These are phyloP conservation scores for Drosophila equinoxialis DNA, from an alignment of 1,140 invertebrate genomes.

Conservation along the genomic window DNA sequence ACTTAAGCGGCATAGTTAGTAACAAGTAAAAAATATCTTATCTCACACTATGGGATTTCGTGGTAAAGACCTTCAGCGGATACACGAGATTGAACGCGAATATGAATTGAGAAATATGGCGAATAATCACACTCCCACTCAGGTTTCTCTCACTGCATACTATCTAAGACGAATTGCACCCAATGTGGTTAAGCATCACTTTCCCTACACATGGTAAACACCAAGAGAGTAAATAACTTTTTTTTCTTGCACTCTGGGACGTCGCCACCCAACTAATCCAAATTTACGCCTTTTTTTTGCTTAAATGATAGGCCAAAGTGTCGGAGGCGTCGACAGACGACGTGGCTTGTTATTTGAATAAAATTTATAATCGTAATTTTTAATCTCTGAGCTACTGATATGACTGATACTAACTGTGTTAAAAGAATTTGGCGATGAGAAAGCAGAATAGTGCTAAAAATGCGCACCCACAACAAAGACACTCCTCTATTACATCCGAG, in stretches of 20 bases:
- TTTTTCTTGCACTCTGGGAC: neutral
- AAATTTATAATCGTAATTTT: slow-evolving; percentile 27
- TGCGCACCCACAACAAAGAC: slow-evolving; percentile 29
- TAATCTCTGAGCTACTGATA: slow-evolving; percentile 42
- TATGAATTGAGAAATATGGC: too few relatives aligned
- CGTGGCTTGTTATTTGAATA: slow-evolving; percentile 17
- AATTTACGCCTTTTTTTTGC: slow-evolving; percentile 29
- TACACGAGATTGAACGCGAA: neutral
- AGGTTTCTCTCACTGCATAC: neutral
- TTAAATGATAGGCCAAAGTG: slow-evolving; percentile 20
- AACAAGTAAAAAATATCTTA: neutral
- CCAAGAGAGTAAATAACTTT: neutral
- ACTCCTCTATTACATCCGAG: slow-evolving; percentile 29
- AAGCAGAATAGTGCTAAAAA: neutral
- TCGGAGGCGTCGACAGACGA: slow-evolving; percentile 5
- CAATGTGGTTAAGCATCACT: slow-evolving; percentile 14
- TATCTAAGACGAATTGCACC: neutral
- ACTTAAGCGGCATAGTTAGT: neutral
- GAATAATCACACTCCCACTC: neutral
- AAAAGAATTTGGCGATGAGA: neutral
- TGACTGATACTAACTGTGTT: neutral
- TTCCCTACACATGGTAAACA: slow-evolving; percentile 25
- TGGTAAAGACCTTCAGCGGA: neutral
- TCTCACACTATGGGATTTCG: neutral
- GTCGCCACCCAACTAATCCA: slow-evolving; percentile 29